Evolutionary conservation across 2,797 vertebrate genomes (phyloP).

Genomic region (Oreochromis grahami): DNA sequence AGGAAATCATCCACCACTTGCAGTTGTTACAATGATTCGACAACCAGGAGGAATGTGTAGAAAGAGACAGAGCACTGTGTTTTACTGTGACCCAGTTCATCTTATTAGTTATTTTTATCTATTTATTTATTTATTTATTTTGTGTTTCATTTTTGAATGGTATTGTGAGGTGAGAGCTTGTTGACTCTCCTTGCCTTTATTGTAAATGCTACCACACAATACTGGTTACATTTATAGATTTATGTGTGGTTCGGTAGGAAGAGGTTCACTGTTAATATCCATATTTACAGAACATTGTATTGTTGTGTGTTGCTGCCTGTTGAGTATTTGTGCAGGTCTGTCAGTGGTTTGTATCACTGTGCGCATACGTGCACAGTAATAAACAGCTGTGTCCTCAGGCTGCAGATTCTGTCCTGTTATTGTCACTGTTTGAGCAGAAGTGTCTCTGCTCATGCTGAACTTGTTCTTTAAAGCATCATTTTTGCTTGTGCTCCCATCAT

Average conservation of each 20-base stretch:
- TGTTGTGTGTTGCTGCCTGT: too few relatives aligned
- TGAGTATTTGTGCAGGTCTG: too few relatives aligned
- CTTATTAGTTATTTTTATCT: not conserved
- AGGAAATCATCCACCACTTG: not conserved
- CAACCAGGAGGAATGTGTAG: rapidly evolving
- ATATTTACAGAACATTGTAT: not conserved
- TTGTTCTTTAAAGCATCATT: not conserved
- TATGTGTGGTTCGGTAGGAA: not conserved
- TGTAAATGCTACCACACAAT: not conserved
- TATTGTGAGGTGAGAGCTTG: not conserved
- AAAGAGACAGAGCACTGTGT: not conserved
- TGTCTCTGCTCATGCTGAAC: rapidly evolving
- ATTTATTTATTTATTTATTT: not conserved
- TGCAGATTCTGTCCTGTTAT: not conserved
- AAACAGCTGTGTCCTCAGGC: too few relatives aligned
- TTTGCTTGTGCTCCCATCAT: rapidly evolving
- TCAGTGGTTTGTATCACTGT: too few relatives aligned
- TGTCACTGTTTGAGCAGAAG: not conserved
- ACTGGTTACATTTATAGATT: not conserved
- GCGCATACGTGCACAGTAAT: not conserved
- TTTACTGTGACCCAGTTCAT: not conserved
- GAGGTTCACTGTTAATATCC: not conserved
- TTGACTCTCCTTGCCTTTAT: rapidly evolving
- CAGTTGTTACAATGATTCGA: not conserved
- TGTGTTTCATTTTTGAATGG: rapidly evolving